Evolutionary conservation across 2,797 vertebrate genomes (phyloP), one percentile per base, ranked within the genome.

Genomic region (Agapornis canus): DNA sequence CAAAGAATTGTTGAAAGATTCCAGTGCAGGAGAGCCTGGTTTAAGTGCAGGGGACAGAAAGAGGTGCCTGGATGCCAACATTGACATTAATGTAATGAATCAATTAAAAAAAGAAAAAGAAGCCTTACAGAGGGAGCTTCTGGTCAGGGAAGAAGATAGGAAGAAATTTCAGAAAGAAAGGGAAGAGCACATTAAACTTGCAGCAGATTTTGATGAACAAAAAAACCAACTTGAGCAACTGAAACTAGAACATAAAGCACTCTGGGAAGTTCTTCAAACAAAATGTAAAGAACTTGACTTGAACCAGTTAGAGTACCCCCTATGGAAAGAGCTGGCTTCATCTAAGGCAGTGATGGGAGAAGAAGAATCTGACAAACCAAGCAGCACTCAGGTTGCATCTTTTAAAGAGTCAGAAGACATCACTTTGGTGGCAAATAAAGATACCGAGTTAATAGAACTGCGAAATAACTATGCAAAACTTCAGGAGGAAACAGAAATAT

Each of bases 101-200:
- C 96, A 97, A 27, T 66, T 98, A 23, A 97, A 97, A 85, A 92
- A 95, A 31, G 98, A 98, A 78, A 99, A 98, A 42, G 96, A 97
- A 27, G 81, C 89, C n/a, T 90, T 99, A 6, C 97, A 98, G 92
- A 98, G 97, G 68, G 98, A 99, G 92, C 96, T 99, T 94, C 81
- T 98, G 65, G 97, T 97, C 6, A 95, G 97, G 49, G 98, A 98
- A 94, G 98, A 98, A 95, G 97, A 95, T 3, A 56, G 82, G 9
- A 97, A 97, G 89, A 98, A 95, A 59, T 35, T 97, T 91, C 97
- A 98, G 68, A 98, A 98, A 56, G 96, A 81, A 72, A 96, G 96
- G 43, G 97, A 99, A 39, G 91, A 92, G 8, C 89, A 98, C 0
- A 13, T 84, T 5, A 97, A 98, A 29, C 89, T 98, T 47, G 96